Conservation (phyloP, 2,888 invertebrate species). For the Tenthredo mesomela region DNA sequence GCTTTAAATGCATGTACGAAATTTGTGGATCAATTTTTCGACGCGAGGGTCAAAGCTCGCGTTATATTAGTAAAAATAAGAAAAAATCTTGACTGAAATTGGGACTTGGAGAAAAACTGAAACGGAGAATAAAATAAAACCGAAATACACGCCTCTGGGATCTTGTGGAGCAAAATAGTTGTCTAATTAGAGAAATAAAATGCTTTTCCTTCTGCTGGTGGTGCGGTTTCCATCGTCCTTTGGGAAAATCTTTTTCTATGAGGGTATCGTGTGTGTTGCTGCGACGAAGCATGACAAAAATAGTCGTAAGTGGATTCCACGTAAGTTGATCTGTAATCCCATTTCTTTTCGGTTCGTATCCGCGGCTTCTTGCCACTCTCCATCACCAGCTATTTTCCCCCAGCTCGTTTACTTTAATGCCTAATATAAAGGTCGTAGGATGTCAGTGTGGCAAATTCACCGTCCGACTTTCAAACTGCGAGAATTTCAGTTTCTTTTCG, state of each 20-base stretch:
- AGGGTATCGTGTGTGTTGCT: neutral
- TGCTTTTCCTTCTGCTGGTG: neutral
- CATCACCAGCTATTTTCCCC: neutral
- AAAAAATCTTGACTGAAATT: neutral
- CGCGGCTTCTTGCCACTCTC: slow-evolving; percentile 3
- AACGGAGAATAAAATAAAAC: neutral
- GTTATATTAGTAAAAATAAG: neutral
- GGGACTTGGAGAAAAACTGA: neutral
- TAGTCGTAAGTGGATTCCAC: slow-evolving; percentile 22
- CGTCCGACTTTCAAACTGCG: neutral
- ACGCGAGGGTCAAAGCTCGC: too few relatives aligned
- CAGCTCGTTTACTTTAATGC: neutral
- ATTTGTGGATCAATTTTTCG: too few relatives aligned
- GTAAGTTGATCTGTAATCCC: slow-evolving; percentile 27
- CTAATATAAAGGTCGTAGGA: neutral
- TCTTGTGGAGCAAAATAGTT: neutral
- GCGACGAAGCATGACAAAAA: neutral
- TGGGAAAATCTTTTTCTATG: neutral
- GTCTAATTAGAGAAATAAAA: neutral
- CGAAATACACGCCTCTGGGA: neutral
- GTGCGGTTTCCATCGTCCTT: neutral
- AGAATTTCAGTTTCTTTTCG: neutral
- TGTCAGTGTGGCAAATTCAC: neutral
- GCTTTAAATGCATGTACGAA: too few relatives aligned
- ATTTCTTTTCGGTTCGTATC: slow-evolving; percentile 29